These are phyloP conservation scores for Meganola albula DNA, from an alignment of 2,888 invertebrate species.

Conservation along the genomic window DNA sequence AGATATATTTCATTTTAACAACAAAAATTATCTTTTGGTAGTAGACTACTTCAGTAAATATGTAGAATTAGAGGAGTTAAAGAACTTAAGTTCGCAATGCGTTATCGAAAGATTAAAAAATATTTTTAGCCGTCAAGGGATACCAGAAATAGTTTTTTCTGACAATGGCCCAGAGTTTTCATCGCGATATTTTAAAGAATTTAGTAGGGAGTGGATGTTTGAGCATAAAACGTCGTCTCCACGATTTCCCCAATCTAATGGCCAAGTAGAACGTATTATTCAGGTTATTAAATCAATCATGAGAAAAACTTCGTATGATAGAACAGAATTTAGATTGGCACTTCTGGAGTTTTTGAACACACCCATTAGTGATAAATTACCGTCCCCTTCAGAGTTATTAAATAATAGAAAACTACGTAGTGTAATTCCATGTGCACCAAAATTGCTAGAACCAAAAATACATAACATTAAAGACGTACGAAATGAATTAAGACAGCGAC, in stretches of 20 bases:
- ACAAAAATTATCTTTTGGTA: neutral
- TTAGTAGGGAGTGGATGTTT: conserved; percentile 13
- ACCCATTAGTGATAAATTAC: neutral
- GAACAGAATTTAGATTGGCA: neutral
- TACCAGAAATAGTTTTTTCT: conserved; percentile 14
- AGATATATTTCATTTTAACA: neutral
- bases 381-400: conserved; percentile 1
- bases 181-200: conserved; percentile 10
- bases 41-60: conserved; percentile 2
- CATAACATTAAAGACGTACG: conserved; percentile 5
- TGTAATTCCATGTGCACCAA: neutral
- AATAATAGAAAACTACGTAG: neutral
- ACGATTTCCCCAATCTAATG: conserved; percentile 13
- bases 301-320: conserved; percentile 10
- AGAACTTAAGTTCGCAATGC: neutral
- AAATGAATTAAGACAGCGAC: neutral
- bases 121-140: conserved; percentile 19
- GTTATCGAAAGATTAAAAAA: conserved; percentile 15
- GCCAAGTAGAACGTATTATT: conserved; percentile 1
- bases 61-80: conserved; percentile 1
- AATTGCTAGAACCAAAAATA: conserved; percentile 1
- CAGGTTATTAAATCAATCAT: conserved; percentile 15
- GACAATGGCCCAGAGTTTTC: conserved; percentile 19
- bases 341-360: neutral
- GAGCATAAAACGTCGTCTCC: conserved; percentile 19